Evolutionary conservation across 2,888 invertebrate species (phyloP).

Genomic region (Elmis aenea): DNA sequence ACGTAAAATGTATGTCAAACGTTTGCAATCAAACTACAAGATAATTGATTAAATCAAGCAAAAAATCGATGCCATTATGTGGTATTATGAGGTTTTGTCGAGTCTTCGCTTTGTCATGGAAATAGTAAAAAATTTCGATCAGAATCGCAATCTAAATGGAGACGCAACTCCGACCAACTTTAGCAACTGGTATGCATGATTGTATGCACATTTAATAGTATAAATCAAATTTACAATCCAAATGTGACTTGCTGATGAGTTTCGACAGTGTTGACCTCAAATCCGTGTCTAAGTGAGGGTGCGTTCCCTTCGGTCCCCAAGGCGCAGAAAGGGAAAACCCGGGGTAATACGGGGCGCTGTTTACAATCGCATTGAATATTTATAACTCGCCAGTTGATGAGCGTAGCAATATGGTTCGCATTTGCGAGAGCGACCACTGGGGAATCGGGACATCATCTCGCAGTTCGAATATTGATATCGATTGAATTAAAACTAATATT

Average conservation of each 20-base stretch:
- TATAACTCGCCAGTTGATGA: slow-evolving; percentile 50
- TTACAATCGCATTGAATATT: slow-evolving; percentile 49
- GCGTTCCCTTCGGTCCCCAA: slow-evolving; percentile 24
- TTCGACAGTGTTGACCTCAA: slow-evolving; percentile 48
- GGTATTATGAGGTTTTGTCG: too few relatives aligned
- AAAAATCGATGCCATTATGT: too few relatives aligned
- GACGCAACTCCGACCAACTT: too few relatives aligned
- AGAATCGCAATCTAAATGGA: too few relatives aligned
- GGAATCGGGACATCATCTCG: slow-evolving; percentile 29
- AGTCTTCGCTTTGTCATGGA: too few relatives aligned
- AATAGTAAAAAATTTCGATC: too few relatives aligned
- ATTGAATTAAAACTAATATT: slow-evolving; percentile 49
- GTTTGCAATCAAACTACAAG: too few relatives aligned
- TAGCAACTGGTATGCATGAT: too few relatives aligned
- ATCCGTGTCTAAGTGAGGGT: slow-evolving; percentile 37
- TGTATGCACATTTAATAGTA: too few relatives aligned
- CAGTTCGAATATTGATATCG: slow-evolving; percentile 38
- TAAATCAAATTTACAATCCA: slow-evolving; percentile 44
- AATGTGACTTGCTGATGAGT: slow-evolving; percentile 46
- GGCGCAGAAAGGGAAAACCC: slow-evolving; percentile 20
- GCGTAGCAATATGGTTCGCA: slow-evolving; percentile 48
- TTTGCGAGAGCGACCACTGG: slow-evolving; percentile 42
- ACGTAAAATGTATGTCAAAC: too few relatives aligned
- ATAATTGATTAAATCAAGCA: too few relatives aligned
- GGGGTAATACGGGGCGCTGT: slow-evolving; percentile 34